These are phyloP conservation scores for Masnerella sp. DNA, from an alignment of 2,888 invertebrate genomes.

Conservation along the genomic window DNA sequence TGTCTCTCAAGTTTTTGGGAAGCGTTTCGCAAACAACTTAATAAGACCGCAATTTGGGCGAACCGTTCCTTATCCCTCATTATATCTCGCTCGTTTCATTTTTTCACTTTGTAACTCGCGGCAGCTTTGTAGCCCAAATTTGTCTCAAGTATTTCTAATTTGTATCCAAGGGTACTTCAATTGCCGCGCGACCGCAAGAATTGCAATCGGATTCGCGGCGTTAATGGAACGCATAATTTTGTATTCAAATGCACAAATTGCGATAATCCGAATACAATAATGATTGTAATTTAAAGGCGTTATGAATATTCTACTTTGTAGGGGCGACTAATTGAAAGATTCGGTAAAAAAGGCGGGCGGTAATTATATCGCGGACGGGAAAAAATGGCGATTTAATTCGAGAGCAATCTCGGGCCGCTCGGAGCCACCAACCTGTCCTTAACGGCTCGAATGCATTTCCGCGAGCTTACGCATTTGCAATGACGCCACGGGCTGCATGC, in stretches of 20 bases:
- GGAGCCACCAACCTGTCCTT: conserved; percentile 54
- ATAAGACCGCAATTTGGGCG: conserved; percentile 34
- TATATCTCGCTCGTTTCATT: conserved; percentile 23
- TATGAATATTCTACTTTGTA: conserved; percentile 42
- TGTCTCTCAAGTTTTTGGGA: conserved; percentile 30
- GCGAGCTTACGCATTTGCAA: conserved; percentile 56
- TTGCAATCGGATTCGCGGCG: not conserved
- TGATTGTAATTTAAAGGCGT: conserved; percentile 27
- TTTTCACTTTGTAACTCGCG: conserved; percentile 24
- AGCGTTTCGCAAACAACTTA: conserved; percentile 42
- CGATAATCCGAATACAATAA: conserved; percentile 22
- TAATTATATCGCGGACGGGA: conserved; percentile 37
- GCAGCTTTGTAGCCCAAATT: conserved; percentile 10
- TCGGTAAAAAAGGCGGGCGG: conserved; percentile 17
- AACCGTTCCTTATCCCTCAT: conserved; percentile 44
- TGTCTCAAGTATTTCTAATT: conserved; percentile 17
- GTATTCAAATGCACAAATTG: conserved; percentile 15
- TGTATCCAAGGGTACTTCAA: not conserved
- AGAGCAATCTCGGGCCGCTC: conserved; percentile 52
- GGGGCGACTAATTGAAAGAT: conserved; percentile 32
- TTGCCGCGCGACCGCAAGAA: not conserved
- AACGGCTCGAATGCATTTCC: conserved; percentile 60
- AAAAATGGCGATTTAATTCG: conserved; percentile 53
- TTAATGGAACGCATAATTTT: conserved; percentile 15
- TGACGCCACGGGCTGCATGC: conserved; percentile 57